Evolutionary conservation across 1,140 invertebrate genomes (phyloP), one percentile per base, ranked within the genome.

Genomic region (Archivesica marissinica): DNA sequence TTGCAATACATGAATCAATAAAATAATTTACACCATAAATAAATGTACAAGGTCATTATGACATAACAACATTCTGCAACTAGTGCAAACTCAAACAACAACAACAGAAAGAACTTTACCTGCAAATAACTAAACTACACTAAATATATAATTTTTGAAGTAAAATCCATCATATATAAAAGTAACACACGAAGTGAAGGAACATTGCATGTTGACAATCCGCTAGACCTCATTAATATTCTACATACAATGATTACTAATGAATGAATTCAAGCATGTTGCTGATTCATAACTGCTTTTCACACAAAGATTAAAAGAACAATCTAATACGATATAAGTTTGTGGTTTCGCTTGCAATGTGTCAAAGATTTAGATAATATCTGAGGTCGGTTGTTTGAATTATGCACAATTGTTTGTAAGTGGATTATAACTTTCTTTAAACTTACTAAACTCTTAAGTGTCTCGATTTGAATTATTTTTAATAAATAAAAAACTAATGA

Each of bases 201-300:
- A n/a, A n/a, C 33, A 20, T 35, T 64, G 15, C 30, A 64, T 64
- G 59, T 64, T 2, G 20, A 64, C 59, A 64, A 33, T 64, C 15
- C 38, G 23, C 30, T 64, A 15, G 20, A 64, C 4, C 38, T 64
- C 59, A 35, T 33, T 64, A 17, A 35, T 64, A 64, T 64, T 64
- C 30, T 25, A 64, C 30, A 35, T 64, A 35, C 30, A 64, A 64
- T 33, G 38, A 64, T 64, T 64, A 64, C 59, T 64, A 64, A 64
- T 64, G 59, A 64, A 64, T 64, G 33, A 35, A 64, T 64, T 64
- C 59, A 64, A 64, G 59, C 59, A 64, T 64, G 38, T 9, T 33
- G 59, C 23, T 64, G 59, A 64, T 17, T 64, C 59, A 64, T 64
- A 64, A 35, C 59, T 20, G 38, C 59, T 64, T 64, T n/a, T 64